Percentiles rank a stretch among this genome's conserved stretches.
These are phyloP conservation scores for Peromyscus eremicus DNA, from an alignment of 2,797 vertebrate species.

Conservation along the genomic window DNA sequence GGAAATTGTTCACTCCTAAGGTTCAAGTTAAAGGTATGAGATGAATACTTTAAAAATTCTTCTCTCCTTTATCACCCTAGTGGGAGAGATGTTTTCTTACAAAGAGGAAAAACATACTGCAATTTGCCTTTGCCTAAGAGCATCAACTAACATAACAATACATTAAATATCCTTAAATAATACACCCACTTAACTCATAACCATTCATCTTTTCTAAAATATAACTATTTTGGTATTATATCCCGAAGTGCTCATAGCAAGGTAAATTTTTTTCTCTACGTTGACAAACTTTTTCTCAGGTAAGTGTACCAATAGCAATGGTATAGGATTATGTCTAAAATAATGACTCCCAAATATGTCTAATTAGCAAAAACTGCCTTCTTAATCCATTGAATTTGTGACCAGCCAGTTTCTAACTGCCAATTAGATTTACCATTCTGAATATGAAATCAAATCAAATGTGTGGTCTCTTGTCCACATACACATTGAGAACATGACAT, in stretches of 20 bases:
- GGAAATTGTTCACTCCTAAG: neutral
- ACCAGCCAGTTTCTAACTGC: neutral
- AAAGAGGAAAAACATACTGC: neutral
- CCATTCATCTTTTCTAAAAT: neutral
- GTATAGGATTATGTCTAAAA: neutral
- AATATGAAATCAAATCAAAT: neutral
- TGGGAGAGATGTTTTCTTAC: neutral
- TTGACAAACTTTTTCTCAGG: neutral
- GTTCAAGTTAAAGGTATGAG: neutral
- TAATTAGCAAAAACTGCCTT: neutral
- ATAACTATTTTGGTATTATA: neutral
- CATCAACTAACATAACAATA: neutral
- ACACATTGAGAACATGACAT: neutral
- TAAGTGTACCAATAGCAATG: neutral
- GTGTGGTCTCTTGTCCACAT: neutral
- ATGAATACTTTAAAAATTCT: neutral
- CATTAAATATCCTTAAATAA: neutral
- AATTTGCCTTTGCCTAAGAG: neutral
- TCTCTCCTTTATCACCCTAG: neutral
- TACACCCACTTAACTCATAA: neutral
- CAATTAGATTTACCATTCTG: neutral
- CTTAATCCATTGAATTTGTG: neutral
- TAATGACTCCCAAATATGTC: neutral
- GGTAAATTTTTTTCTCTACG: neutral
- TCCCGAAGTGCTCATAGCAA: neutral